Evolutionary conservation across 2,888 invertebrate species (phyloP), one percentile per base, ranked within the genome.

Genomic region (Tachina fera): DNA sequence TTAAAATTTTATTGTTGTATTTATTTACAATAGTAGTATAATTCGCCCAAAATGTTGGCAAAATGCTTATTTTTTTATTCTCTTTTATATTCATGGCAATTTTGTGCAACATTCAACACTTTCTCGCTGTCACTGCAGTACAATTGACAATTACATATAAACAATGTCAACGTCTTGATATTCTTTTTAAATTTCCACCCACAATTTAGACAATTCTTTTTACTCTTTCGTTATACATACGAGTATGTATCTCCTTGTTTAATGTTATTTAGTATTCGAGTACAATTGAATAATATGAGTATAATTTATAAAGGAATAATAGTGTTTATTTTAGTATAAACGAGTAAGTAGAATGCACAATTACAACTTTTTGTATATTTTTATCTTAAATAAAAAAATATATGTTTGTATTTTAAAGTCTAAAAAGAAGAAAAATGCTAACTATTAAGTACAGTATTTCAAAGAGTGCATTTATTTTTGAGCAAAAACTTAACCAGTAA

Each of bases 111-210:
- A 19, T 75, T 47, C 60, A 81, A 61, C 81, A 70, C 53, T 76
- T 76, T 61, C 13, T 61, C 47, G 39, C 45, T 71, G 53, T 39
- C 19, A 31, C 4, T 31, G 31, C 31, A 31, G 31, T 19, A 76
- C 70, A 76, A 82, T 76, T 71, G 70, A 76, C 41, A 82, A 65
- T 65, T 58, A n/a, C n/a, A n/a, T n/a, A 51, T 31, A 76, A 65
- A 76, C 63, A 63, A 82, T 82, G 76, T 76, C 70, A 76, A 82
- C 71, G 76, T 71, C 61, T 82, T 82, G 49, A 63, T 49, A 71
- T 76, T 82, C 76, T 65, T 76, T 82, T 65, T 76, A 65, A 65
- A 58, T 74, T 80, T 76, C 76, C 82, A 71, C 82, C 82, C 76
- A 82, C 82, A 70, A 14, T 61, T 82, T 53, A 68, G 16, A 75